phyloP scores from a whole-genome alignment of 2,113 vertebrate species.

The Sardina pilchardus region DNA sequence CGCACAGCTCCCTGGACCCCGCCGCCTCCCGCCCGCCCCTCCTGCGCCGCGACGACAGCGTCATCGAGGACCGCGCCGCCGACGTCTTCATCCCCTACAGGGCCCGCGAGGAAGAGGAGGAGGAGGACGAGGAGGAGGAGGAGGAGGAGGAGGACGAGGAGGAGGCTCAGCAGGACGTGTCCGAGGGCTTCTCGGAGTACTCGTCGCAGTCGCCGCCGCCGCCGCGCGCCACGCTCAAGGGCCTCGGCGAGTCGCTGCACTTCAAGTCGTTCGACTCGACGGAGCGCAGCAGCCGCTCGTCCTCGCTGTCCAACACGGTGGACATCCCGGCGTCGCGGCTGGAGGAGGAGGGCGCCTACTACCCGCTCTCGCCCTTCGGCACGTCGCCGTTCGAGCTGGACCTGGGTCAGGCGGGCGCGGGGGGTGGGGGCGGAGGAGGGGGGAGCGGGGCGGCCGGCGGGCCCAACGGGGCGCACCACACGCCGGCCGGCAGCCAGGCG shows the following conservation, averaged over 20 bases:
- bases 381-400: constrained; percentile 83
- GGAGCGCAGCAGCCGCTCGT: constrained; percentile 78
- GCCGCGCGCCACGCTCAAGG: constrained; percentile 54
- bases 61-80: constrained; percentile 50
- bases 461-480: constrained; percentile 63
- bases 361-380: constrained; percentile 84
- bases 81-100: constrained; percentile 76
- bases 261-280: constrained; percentile 84
- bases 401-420: constrained; percentile 55
- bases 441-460: constrained; percentile 55
- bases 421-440: constrained; percentile 45
- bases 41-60: constrained; percentile 56
- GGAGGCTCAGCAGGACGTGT: constrained; percentile 65
- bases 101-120: constrained; percentile 67
- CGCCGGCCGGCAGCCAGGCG: constrained; percentile 75
- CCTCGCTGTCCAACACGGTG: constrained; percentile 73
- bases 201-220: constrained; percentile 76
- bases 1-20: constrained; percentile 51
- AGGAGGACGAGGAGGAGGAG: constrained; percentile 54
- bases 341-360: constrained; percentile 74
- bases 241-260: constrained; percentile 63
- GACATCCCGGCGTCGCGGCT: constrained; percentile 59
- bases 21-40: constrained; percentile 44
- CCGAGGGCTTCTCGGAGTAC: constrained; percentile 78
- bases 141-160: constrained; percentile 50